Evolutionary conservation across 2,888 invertebrate species (phyloP), one percentile per base, ranked within the genome.

Genomic region (Schizaphis graminum): DNA sequence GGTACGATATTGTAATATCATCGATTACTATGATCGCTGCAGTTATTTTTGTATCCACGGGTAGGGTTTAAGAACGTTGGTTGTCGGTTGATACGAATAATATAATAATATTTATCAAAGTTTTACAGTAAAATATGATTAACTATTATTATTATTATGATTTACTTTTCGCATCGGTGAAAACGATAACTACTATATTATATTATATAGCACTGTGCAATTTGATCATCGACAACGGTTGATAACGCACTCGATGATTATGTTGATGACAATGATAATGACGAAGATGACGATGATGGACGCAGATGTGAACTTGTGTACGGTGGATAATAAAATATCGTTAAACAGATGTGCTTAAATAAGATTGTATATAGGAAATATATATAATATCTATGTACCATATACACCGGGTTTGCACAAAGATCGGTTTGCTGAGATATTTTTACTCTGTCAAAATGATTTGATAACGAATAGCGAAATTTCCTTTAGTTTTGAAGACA

Each of bases 321-420:
- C 13, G 67, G n/a, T 13, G 67, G 67, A 77, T 77, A 77, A 35
- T 77, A 77, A 77, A 77, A 21, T 35, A 77, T 77, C 7, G 67
- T 16, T 77, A 77, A 77, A 35, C n/a, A 35, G 67, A 77, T 77
- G 35, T 35, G 16, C 67, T 35, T 35, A 77, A 77, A 77, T 21
- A 77, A 35, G 35, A 21, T 16, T 77, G 7, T 35, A 7, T 16
- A 35, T 77, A 16, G 67, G 13, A 67, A 11, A 67, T 47, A 47
- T 47, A 47, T 11, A 47, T 47, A 47, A 47, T 47, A 47, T 47
- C 3, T 67, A 67, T 7, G 13, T n/a, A 67, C 21, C 1, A 35
- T 21, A 13, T 13, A n/a, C n/a, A n/a, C 0, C n/a, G 16, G 5
- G 3, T n/a, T 3, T n/a, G 4, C n/a, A 16, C 2, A n/a, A n/a